These are phyloP conservation scores for Xestoiulus laeticollis DNA, from an alignment of 2,888 invertebrate genomes.

Conservation along the genomic window DNA sequence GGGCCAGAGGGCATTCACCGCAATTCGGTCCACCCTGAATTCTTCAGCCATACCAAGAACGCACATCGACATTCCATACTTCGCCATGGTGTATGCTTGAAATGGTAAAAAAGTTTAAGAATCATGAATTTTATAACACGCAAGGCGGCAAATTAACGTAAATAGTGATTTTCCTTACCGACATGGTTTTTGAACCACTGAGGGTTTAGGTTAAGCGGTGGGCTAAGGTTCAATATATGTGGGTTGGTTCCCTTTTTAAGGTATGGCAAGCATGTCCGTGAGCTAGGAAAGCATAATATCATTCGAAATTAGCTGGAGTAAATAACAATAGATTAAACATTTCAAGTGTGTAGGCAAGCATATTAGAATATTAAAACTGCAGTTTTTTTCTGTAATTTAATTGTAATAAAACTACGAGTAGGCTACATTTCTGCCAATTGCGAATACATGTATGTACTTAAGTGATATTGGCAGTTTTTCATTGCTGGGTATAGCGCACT, in stretches of 20 bases:
- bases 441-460: too few relatives aligned
- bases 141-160: too few relatives aligned
- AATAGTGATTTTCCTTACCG: conserved; percentile 60
- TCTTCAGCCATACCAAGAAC: conserved; percentile 97
- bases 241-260: conserved; percentile 87
- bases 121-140: too few relatives aligned
- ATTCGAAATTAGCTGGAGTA: too few relatives aligned
- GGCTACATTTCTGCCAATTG: too few relatives aligned
- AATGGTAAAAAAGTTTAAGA: too few relatives aligned
- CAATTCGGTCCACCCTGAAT: conserved; percentile 81
- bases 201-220: conserved; percentile 88
- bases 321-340: too few relatives aligned
- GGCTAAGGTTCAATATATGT: conserved; percentile 94
- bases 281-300: conserved; percentile 69
- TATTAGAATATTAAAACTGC: too few relatives aligned
- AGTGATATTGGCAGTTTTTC: neutral
- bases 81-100: conserved; percentile 94
- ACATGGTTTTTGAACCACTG: conserved; percentile 92
- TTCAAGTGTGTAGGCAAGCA: too few relatives aligned
- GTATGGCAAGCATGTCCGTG: conserved; percentile 88
- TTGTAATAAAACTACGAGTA: too few relatives aligned
- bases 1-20: conserved; percentile 97
- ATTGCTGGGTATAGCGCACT: conserved; percentile 61
- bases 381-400: too few relatives aligned
- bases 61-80: conserved; percentile 99